Evolutionary conservation across 2,888 invertebrate genomes (phyloP), one percentile per base, ranked within the genome.

Genomic region (Drosophila maculinotata): DNA sequence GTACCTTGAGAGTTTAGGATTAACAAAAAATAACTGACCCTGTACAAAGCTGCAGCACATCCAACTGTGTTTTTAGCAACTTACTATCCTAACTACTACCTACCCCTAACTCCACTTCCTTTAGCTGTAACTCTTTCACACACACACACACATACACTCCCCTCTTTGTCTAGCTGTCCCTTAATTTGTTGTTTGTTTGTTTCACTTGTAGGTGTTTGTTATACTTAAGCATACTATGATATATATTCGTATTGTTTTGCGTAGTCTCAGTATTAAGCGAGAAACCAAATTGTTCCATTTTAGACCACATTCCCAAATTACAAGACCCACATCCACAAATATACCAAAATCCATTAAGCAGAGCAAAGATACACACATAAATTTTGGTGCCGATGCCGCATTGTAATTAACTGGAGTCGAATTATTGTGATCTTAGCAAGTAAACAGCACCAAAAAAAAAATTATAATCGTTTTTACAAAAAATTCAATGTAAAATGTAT

Each of bases 191-290:
- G 35, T 39, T 71, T 52, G 28, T 23, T 52, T n/a, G 4, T 48
- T 47, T 49, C 12, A 25, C 45, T 44, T 31, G 8, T 49, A 31
- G 48, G 10, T 26, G 39, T 35, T 70, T 36, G 48, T 59, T 75
- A 45, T 53, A 58, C 31, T 44, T 41, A 44, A 44, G 17, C 17
- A 33, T 51, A 62, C 48, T 17, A 57, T 64, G 48, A 12, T 33
- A 45, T 45, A 17, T 25, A 28, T 30, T 36, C 44, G 36, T 51
- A 31, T 65, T 58, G 45, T 57, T 57, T 42, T 45, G 25, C 45
- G 30, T 66, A 51, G 47, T 59, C 14, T 23, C 82, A 81, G 81
- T 81, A 86, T 81, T 81, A 86, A 76, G 80, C 77, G 69, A 74
- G 79, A 69, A 60, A 82, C 80, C 81, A 81, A 81, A 74, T 59